Percentiles rank a stretch among this genome's conserved stretches.
Evolutionary conservation across 2,888 invertebrate genomes (phyloP).

Genomic region (Capitulum mitella): DNA sequence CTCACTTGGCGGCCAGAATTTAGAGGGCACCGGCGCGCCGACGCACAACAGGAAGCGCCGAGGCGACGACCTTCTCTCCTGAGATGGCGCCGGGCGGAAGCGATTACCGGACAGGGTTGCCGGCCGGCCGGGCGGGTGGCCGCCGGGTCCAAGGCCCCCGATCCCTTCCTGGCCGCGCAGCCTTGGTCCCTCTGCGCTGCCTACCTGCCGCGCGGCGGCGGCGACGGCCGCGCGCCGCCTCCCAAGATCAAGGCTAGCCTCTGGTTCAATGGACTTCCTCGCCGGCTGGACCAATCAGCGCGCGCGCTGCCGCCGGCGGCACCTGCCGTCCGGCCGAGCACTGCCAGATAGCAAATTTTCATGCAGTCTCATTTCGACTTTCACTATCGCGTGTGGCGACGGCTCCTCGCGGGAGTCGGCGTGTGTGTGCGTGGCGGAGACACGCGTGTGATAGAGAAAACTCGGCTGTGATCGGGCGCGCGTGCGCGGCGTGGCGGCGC

Average conservation of each 20-base stretch:
- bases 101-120: neutral
- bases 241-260: constrained; percentile 19
- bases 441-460: neutral
- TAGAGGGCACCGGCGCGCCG: neutral
- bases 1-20: too few species aligned
- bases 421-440: neutral
- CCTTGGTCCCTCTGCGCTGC: neutral
- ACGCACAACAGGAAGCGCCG: neutral
- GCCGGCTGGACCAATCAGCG: neutral
- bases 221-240: neutral
- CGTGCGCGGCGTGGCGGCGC: neutral
- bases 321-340: neutral
- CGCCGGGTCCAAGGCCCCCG: neutral
- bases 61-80: neutral
- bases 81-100: neutral
- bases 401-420: neutral
- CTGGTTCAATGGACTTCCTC: constrained; percentile 24
- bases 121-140: neutral
- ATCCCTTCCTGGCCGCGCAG: constrained; percentile 5
- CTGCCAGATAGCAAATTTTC: constrained; percentile 10
- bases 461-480: neutral
- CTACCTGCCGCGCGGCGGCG: neutral
- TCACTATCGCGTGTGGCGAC: constrained; percentile 11
- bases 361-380: constrained; percentile 21
- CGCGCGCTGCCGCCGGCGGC: neutral